Conservation (phyloP, 2,113 vertebrate species). For the Kryptolebias marmoratus region DNA sequence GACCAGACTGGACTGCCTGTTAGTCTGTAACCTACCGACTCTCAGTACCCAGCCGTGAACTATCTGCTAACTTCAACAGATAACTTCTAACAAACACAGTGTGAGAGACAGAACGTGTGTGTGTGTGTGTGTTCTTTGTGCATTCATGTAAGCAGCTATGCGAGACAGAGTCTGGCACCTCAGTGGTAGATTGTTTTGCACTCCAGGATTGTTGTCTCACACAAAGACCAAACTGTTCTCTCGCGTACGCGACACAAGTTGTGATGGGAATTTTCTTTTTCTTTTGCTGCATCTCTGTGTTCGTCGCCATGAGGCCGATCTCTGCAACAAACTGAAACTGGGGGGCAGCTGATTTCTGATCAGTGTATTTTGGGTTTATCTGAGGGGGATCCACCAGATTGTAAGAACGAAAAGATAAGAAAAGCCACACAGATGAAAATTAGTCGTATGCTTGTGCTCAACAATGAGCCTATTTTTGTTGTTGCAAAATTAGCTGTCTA, state of each 20-base stretch:
- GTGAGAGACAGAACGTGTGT: conserved; percentile 9
- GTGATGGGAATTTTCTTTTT: conserved; percentile 1
- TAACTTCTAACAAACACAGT: conserved; percentile 4
- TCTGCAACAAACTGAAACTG: neutral
- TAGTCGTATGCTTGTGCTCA: no score
- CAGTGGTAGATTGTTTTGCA: conserved; percentile 68
- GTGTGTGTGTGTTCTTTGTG: conserved; percentile 51
- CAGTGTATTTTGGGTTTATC: neutral
- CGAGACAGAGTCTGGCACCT: conserved; percentile 58
- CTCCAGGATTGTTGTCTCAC: conserved; percentile 18
- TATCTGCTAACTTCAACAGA: neutral
- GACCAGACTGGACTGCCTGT: no score
- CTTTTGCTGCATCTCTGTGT: neutral
- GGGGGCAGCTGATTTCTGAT: no score
- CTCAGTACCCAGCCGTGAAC: conserved; percentile 36
- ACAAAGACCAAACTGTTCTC: conserved; percentile 64
- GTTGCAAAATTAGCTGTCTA: no score
- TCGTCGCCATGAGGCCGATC: neutral
- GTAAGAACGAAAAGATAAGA: no score
- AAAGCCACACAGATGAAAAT: no score
- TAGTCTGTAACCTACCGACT: neutral
- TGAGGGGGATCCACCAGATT: neutral
- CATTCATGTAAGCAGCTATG: conserved; percentile 50
- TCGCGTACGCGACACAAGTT: conserved; percentile 9
- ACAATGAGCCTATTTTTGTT: no score